These are phyloP conservation scores for Diarsia dahlii DNA, from an alignment of 2,888 invertebrate genomes.

Conservation along the genomic window DNA sequence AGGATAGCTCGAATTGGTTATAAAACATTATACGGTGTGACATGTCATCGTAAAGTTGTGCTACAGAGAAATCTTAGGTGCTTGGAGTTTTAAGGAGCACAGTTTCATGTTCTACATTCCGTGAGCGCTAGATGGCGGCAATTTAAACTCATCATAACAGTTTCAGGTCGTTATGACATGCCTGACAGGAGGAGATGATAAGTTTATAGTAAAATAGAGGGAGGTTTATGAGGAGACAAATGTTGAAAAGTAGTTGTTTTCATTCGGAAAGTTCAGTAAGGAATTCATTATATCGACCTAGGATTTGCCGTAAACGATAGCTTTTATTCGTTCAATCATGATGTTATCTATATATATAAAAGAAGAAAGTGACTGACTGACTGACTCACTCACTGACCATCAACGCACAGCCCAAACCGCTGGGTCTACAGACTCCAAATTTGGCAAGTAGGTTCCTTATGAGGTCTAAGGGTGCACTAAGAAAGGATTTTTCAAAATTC, in stretches of 20 bases:
- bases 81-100: constrained; percentile 6
- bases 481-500: no score
- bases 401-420: no score
- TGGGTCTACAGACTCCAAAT: no score
- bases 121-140: not conserved
- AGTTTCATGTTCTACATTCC: constrained; percentile 7
- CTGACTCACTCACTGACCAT: no score
- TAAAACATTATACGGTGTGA: constrained; percentile 63
- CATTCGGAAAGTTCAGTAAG: not conserved
- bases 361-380: no score
- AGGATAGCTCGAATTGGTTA: constrained; percentile 64
- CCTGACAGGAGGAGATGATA: not conserved
- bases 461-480: no score
- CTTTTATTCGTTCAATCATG: not conserved
- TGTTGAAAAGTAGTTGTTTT: not conserved
- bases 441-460: no score
- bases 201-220: not conserved
- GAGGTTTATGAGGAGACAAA: not conserved
- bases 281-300: not conserved
- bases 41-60: constrained; percentile 48
- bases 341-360: no score
- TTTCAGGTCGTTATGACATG: not conserved
- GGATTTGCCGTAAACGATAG: no score
- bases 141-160: not conserved
- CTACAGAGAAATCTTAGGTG: constrained; percentile 35